These are phyloP conservation scores for Candidula unifasciata DNA, from an alignment of 2,888 invertebrate genomes.

Conservation along the genomic window DNA sequence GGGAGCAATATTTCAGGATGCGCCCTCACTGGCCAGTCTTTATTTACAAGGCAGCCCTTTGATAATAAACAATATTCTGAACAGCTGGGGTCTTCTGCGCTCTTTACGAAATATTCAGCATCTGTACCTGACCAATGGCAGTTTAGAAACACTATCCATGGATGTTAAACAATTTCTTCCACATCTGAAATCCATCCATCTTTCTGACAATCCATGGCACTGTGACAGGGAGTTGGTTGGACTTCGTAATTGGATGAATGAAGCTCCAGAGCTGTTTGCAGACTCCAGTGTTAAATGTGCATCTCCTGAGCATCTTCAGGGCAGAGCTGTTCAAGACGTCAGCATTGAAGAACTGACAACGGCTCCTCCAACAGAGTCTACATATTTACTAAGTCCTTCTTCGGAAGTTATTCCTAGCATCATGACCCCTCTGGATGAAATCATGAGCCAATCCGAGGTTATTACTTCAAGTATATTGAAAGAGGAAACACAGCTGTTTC, in stretches of 20 bases:
- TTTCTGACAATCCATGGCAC: constrained; percentile 88
- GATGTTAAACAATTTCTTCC: constrained; percentile 54
- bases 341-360: constrained; percentile 42
- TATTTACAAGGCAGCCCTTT: constrained; percentile 61
- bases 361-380: background rate
- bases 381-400: background rate
- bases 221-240: constrained; percentile 90
- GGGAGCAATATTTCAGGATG: constrained; percentile 62
- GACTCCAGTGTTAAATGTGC: constrained; percentile 57
- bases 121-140: constrained; percentile 62
- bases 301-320: constrained; percentile 57
- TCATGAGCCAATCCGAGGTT: background rate
- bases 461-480: background rate
- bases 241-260: constrained; percentile 81
- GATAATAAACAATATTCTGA: constrained; percentile 58
- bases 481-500: background rate
- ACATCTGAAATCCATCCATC: constrained; percentile 76
- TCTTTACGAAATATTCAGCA: constrained; percentile 56
- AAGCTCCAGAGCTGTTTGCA: constrained; percentile 55
- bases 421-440: background rate
- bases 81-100: constrained; percentile 53
- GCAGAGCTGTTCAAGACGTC: constrained; percentile 51
- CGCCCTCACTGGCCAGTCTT: constrained; percentile 57
- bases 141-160: constrained; percentile 57
- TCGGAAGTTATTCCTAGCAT: background rate